phyloP scores from a whole-genome alignment of 2,888 invertebrate genomes.

The Mythimna loreyi region DNA sequence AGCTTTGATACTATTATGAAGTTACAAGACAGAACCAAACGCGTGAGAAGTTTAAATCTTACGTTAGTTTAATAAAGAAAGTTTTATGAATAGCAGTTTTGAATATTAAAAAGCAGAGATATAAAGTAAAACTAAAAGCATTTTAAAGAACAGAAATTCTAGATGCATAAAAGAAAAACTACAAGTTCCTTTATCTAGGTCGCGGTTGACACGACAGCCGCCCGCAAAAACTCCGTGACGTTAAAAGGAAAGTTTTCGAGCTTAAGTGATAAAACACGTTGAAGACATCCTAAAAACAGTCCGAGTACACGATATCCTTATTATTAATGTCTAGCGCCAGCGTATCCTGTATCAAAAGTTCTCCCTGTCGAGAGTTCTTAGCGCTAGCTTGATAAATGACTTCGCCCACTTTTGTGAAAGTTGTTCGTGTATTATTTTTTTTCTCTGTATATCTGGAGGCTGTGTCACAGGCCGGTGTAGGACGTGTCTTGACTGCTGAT shows the following conservation, averaged over 20 bases:
- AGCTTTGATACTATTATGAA: conserved; percentile 72
- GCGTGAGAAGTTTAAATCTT: conserved; percentile 54
- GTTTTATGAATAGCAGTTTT: conserved; percentile 22
- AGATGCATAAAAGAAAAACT: conserved; percentile 55
- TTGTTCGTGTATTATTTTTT: conserved; percentile 78
- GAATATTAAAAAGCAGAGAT: conserved; percentile 20
- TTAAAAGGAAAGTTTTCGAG: conserved; percentile 81
- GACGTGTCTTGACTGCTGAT: conserved; percentile 81
- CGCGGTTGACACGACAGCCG: conserved; percentile 64
- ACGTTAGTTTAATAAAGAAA: conserved; percentile 52
- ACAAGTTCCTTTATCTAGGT: conserved; percentile 71
- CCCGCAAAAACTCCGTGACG: conserved; percentile 73
- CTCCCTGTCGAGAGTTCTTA: conserved; percentile 89
- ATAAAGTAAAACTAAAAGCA: conserved; percentile 33
- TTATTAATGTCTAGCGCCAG: conserved; percentile 89
- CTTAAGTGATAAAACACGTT: conserved; percentile 88
- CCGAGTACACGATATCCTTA: conserved; percentile 86
- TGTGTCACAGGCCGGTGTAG: conserved; percentile 76
- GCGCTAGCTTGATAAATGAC: conserved; percentile 89
- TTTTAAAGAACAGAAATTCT: conserved; percentile 39
- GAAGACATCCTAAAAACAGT: conserved; percentile 84
- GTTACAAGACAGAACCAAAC: conserved; percentile 63
- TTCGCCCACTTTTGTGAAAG: conserved; percentile 86
- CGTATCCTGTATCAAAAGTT: conserved; percentile 90
- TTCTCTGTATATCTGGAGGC: conserved; percentile 75